A percentile compares a stretch with the other conserved stretches of the same genome.
These are phyloP conservation scores for Jordanella pulchra DNA, from an alignment of 2,797 vertebrate genomes.

Conservation along the genomic window DNA sequence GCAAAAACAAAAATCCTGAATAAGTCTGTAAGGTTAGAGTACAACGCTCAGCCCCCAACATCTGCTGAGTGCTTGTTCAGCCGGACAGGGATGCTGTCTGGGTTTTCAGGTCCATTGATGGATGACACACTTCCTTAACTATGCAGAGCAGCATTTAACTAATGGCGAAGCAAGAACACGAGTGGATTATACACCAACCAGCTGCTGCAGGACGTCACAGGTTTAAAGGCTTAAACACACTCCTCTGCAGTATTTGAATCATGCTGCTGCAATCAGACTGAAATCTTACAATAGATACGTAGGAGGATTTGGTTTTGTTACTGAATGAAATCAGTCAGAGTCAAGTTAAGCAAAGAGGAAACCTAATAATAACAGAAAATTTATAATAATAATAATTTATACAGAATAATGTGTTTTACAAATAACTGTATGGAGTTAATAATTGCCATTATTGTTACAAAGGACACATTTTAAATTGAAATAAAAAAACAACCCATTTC, in stretches of 20 bases:
- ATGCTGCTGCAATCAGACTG: conserved; percentile 8
- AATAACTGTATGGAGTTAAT: too few relatives aligned
- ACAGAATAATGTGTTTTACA: too few relatives aligned
- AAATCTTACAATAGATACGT: conserved; percentile 10
- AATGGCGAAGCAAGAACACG: conserved; percentile 42
- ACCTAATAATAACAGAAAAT: too few relatives aligned
- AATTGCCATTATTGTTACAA: too few relatives aligned
- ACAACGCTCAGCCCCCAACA: neutral
- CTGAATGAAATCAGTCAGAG: too few relatives aligned
- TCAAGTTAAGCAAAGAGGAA: neutral
- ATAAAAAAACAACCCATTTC: too few relatives aligned
- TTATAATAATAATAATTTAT: too few relatives aligned
- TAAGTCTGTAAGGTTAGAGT: neutral
- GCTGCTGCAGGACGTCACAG: conserved; percentile 29
- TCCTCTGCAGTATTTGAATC: conserved; percentile 24
- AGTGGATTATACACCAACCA: conserved; percentile 38
- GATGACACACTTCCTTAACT: conserved; percentile 43
- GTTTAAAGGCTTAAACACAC: conserved; percentile 34
- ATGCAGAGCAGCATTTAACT: conserved; percentile 43
- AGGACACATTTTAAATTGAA: too few relatives aligned
- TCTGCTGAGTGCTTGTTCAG: neutral
- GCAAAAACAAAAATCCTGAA: neutral
- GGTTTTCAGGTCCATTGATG: conserved; percentile 34
- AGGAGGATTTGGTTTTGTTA: neutral
- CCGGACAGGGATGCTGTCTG: neutral